Base-by-base conservation (phyloP, 2,888 invertebrate genomes). In the Syrphus vitripennis region DNA sequence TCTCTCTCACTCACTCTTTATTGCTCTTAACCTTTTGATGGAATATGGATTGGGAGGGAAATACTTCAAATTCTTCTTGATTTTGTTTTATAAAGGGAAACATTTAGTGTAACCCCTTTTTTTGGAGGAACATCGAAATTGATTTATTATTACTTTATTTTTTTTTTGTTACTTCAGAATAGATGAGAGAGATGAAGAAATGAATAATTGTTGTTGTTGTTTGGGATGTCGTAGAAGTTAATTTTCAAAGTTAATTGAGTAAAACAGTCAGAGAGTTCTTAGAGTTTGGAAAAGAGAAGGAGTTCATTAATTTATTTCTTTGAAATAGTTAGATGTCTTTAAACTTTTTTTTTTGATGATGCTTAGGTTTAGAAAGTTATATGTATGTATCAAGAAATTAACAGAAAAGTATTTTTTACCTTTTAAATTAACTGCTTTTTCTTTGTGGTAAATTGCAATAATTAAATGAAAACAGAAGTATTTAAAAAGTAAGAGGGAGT, bases 71-170 rank as follows among this genome's bases (percentile, higher is more conserved):
- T 86, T 70, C 48, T 67, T 77, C 55, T 59, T 77, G 34, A 70
- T 57, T 29, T 24, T 14, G 29, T 34, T 63, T 42, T 45, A 12
- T 1, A 16, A 29, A 19, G 21, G 24, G 4, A 4, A 50, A 45
- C 29, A 29, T 26, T 19, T 2, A 12, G 31, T 77, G 77, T 78
- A 74, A 82, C 77, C 82, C 82, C 78, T 77, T 69, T 74, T 65
- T 26, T 31, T 34, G 12, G 26, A 16, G 37, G 55, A 70, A 84
- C 63, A 86, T 86, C 86, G 82, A 86, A 82, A 86, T 86, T 86
- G 86, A 86, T 86, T 86, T 86, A 86, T 86, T 82, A 82, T 82
- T n/a, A n/a, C n/a, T n/a, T n/a, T n/a, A n/a, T n/a, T n/a, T n/a
- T n/a, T n/a, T n/a, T n/a, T n/a, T 74, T 40, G 42, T 10, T 26